These are phyloP conservation scores for Gambusia holbrooki DNA, from an alignment of 2,113 vertebrate species.

Conservation along the genomic window DNA sequence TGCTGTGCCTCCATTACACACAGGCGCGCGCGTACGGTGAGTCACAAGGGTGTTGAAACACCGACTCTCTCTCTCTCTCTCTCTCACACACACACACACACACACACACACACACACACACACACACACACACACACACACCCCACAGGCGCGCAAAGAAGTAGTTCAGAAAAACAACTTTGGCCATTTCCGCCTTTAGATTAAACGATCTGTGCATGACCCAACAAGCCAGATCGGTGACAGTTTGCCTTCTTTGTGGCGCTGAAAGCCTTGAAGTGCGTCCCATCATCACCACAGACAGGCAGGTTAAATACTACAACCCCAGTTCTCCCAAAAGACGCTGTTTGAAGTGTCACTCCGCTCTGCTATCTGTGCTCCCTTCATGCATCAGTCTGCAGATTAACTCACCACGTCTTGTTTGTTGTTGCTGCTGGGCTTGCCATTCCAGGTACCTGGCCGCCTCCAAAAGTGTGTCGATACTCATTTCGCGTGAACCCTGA, in stretches of 20 bases:
- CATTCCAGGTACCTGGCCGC: constrained; percentile 96
- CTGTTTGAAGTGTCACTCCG: neutral
- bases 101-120: constrained; percentile 15
- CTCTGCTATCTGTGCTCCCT: neutral
- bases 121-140: constrained; percentile 30
- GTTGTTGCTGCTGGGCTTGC: constrained; percentile 96
- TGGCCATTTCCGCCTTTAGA: constrained; percentile 53
- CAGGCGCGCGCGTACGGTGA: constrained; percentile 13
- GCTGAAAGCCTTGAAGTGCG: constrained; percentile 7
- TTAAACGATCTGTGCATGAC: neutral
- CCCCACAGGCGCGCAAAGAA: constrained; percentile 62
- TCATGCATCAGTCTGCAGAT: constrained; percentile 20
- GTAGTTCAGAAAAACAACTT: constrained; percentile 62
- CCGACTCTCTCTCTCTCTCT: constrained; percentile 21
- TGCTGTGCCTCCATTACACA: neutral
- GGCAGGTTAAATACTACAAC: constrained; percentile 43
- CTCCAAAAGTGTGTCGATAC: constrained; percentile 95
- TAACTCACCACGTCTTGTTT: constrained; percentile 91
- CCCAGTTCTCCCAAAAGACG: neutral
- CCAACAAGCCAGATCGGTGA: neutral
- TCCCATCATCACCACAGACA: constrained; percentile 28
- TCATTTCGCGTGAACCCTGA: constrained; percentile 84
- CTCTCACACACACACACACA: constrained; percentile 17
- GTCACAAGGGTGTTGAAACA: constrained; percentile 49
- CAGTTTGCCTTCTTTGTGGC: neutral